These are phyloP conservation scores for Progne subis DNA, from an alignment of 2,113 vertebrate genomes.

Conservation along the genomic window DNA sequence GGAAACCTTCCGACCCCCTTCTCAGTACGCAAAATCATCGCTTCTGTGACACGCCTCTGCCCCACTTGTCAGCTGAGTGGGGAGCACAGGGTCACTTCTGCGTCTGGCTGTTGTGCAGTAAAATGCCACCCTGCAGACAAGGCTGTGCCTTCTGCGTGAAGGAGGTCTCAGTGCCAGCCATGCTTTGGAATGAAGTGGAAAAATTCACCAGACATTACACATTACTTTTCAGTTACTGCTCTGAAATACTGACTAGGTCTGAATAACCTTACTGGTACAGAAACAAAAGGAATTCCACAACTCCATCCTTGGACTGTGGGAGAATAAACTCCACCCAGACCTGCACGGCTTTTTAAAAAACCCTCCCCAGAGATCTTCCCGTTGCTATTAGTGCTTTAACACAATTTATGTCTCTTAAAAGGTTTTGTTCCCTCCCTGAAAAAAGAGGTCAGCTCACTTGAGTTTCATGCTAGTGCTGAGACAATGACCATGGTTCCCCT, in stretches of 20 bases:
- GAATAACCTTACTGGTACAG: not conserved
- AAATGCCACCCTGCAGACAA: constrained; percentile 14
- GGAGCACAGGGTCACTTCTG: not conserved
- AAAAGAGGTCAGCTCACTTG: not conserved
- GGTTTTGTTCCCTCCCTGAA: not conserved
- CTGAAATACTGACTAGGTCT: not conserved
- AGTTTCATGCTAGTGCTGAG: not conserved
- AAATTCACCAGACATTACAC: not conserved
- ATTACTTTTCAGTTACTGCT: not conserved
- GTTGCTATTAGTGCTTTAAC: not conserved
- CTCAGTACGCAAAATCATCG: not conserved
- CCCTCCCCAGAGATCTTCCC: not conserved
- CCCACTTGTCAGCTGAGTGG: not conserved
- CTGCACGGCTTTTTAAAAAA: accelerated
- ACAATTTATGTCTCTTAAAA: not conserved
- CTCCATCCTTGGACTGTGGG: not conserved
- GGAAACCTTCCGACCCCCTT: constrained; percentile 37
- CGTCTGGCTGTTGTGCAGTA: not conserved
- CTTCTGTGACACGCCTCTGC: constrained; percentile 21
- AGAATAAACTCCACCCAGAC: not conserved
- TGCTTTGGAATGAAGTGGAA: not conserved
- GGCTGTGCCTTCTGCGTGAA: not conserved
- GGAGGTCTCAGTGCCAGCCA: not conserved
- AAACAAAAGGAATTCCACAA: not conserved
- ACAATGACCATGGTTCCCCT: not conserved